phyloP scores from a whole-genome alignment of 2,888 invertebrate species.

The Stenodema calcarata region DNA sequence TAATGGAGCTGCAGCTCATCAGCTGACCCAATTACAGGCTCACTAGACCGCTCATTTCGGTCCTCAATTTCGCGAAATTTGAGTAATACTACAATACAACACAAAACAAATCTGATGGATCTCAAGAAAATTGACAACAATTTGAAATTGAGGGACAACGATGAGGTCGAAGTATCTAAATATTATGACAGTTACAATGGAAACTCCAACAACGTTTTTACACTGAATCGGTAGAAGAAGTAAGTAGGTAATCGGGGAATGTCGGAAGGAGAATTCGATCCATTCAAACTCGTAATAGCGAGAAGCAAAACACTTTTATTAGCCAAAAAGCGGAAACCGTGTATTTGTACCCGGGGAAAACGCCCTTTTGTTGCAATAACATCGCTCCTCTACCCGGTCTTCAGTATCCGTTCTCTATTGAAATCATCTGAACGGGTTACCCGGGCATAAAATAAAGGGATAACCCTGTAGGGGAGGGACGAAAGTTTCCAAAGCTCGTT shows the following conservation, averaged over 20 bases:
- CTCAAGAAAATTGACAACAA: too few relatives aligned
- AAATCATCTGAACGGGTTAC: conserved; percentile 20
- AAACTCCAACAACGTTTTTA: too few relatives aligned
- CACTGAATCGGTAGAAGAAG: neutral
- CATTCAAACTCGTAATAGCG: neutral
- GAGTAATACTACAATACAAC: too few relatives aligned
- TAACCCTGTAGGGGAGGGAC: conserved; percentile 8
- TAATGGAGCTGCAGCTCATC: too few relatives aligned
- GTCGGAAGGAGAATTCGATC: neutral
- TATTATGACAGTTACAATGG: too few relatives aligned
- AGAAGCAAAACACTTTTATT: neutral
- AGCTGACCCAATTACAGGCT: too few relatives aligned
- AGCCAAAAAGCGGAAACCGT: neutral
- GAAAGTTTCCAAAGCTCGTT: neutral
- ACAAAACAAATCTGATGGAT: too few relatives aligned
- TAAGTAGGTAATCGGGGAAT: neutral
- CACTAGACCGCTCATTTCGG: too few relatives aligned
- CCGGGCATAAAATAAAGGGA: conserved; percentile 34
- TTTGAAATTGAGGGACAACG: too few relatives aligned
- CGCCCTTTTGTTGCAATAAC: conserved; percentile 8
- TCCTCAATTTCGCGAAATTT: too few relatives aligned
- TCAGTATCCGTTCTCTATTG: conserved; percentile 16
- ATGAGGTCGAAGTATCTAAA: too few relatives aligned
- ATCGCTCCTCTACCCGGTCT: neutral
- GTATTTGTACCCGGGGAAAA: conserved; percentile 1